Conservation (phyloP, 2,888 invertebrate species). For the Seira ritae region DNA sequence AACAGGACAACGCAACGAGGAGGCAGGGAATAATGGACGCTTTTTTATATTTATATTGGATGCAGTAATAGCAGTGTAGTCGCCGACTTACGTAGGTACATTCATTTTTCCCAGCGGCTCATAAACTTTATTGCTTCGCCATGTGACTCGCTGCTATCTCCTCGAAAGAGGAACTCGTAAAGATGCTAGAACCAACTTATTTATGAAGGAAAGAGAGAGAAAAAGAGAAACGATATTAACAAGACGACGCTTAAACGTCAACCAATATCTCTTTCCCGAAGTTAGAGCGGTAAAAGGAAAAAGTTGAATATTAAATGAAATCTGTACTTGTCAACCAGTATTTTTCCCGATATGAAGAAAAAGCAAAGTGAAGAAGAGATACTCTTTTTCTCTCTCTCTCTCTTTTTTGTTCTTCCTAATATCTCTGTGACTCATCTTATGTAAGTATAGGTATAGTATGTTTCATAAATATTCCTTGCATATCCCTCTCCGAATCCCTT, state of each 20-base stretch:
- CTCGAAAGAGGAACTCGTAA: background rate
- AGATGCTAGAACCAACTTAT: constrained; percentile 3
- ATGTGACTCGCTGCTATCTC: background rate
- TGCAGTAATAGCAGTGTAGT: background rate
- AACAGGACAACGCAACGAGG: too few relatives aligned
- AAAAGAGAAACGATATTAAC: constrained; percentile 3
- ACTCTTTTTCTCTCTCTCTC: background rate
- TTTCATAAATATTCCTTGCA: too few relatives aligned
- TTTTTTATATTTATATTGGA: too few relatives aligned
- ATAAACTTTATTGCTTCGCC: background rate
- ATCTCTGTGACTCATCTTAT: background rate
- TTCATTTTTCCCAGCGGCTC: constrained; percentile 4
- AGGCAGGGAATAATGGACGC: too few relatives aligned
- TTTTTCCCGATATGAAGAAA: background rate
- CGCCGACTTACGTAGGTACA: background rate
- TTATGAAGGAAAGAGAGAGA: background rate
- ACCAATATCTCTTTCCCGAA: background rate
- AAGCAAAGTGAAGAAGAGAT: background rate
- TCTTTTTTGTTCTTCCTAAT: background rate
- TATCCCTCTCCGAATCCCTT: background rate
- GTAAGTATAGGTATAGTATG: background rate
- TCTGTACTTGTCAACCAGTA: background rate
- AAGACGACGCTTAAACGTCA: background rate
- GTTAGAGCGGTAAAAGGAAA: background rate
- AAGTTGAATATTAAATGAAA: constrained; percentile 38